Evolutionary conservation across 1,140 invertebrate species (phyloP).

Genomic region (Drosophila persimilis): DNA sequence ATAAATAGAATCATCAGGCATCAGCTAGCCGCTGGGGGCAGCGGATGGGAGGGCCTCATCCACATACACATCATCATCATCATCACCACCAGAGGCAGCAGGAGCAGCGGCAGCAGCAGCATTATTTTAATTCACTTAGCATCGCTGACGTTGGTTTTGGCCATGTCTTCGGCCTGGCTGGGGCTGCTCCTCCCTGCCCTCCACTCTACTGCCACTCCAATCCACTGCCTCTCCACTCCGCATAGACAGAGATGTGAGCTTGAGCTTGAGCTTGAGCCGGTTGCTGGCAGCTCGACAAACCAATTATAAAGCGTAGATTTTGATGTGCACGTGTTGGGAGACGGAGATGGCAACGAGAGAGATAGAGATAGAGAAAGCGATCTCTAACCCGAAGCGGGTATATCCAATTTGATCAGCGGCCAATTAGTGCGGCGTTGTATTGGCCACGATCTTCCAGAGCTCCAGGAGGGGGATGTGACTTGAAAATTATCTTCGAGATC

Average conservation of each 20-base stretch:
- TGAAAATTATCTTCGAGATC: too few species aligned
- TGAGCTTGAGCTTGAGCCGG: conserved; percentile 36
- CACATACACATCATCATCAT: conserved; percentile 26
- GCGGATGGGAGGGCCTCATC: conserved; percentile 28
- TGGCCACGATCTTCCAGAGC: conserved; percentile 26
- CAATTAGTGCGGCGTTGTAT: conserved; percentile 23
- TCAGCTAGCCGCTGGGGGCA: conserved; percentile 18
- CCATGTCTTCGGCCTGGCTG: neutral
- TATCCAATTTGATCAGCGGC: conserved; percentile 39
- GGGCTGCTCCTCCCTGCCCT: neutral
- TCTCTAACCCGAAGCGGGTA: conserved; percentile 41
- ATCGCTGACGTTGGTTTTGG: conserved; percentile 61
- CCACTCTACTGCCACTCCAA: too few species aligned
- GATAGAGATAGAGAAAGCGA: conserved; percentile 20
- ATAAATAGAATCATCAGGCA: conserved; percentile 79
- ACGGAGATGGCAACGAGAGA: neutral
- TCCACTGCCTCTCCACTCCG: too few species aligned
- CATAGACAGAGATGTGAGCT: conserved; percentile 23
- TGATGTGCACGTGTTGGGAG: conserved; percentile 64
- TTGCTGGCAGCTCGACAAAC: conserved; percentile 64
- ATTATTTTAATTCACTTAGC: conserved; percentile 79
- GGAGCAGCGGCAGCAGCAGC: conserved; percentile 21
- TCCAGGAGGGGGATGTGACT: conserved; percentile 21
- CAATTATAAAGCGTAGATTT: conserved; percentile 73
- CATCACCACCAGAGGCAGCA: conserved; percentile 4